phyloP scores from a whole-genome alignment of 2,113 vertebrate species.

The Oriolus oriolus region DNA sequence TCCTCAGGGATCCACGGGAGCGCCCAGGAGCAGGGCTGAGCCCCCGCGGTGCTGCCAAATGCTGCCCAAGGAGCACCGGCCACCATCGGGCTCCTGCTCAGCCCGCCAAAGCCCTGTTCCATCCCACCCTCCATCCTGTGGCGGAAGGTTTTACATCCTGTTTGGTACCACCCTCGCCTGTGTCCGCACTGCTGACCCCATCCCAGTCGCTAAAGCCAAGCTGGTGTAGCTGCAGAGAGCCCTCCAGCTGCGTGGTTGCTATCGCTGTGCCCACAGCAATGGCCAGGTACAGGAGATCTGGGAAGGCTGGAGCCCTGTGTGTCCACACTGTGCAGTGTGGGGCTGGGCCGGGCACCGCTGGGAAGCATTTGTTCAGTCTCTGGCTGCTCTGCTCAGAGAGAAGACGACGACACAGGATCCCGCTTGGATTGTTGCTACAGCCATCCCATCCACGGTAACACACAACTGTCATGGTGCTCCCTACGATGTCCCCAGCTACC shows the following conservation, averaged over 20 bases:
- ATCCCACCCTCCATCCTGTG: background rate
- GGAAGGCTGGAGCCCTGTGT: background rate
- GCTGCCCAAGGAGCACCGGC: background rate
- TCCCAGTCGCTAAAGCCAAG: background rate
- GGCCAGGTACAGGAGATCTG: background rate
- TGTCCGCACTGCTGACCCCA: background rate
- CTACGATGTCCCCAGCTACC: background rate
- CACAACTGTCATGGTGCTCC: background rate
- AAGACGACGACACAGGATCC: background rate
- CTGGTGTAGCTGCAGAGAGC: background rate
- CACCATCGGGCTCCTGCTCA: background rate
- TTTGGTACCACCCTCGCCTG: background rate
- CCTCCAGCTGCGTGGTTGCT: rapidly evolving
- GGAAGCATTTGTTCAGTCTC: background rate
- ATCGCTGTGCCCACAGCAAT: rapidly evolving
- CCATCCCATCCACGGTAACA: background rate
- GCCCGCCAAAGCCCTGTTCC: background rate
- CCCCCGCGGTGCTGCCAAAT: rapidly evolving
- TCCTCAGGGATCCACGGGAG: background rate
- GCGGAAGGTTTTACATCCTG: background rate
- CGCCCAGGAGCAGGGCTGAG: background rate
- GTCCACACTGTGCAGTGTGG: background rate
- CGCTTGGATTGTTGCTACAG: background rate
- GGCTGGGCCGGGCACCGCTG: background rate
- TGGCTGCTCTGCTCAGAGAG: background rate